phyloP scores from a whole-genome alignment of 2,797 vertebrate species.

The Bryconaethiops microstoma region DNA sequence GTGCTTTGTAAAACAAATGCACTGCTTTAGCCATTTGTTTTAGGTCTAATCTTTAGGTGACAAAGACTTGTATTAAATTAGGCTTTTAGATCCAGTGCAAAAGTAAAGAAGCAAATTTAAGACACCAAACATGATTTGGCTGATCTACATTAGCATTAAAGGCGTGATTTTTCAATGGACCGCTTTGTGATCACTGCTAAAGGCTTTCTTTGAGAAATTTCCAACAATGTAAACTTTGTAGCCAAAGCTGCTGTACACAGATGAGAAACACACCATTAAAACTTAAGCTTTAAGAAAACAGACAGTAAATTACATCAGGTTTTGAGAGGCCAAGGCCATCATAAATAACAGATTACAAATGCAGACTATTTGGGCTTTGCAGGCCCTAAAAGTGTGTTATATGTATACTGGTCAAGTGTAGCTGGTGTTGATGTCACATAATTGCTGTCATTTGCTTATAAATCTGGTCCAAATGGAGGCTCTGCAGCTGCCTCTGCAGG shows the following conservation, averaged over 20 bases:
- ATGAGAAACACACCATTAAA: background rate
- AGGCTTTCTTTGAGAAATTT: background rate
- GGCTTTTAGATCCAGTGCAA: too few relatives aligned
- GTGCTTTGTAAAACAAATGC: background rate
- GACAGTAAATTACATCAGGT: background rate
- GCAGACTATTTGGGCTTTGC: background rate
- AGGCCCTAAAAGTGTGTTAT: conserved; percentile 22
- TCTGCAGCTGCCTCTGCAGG: conserved; percentile 35
- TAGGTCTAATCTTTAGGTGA: background rate
- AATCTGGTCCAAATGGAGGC: conserved; percentile 36
- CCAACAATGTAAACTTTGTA: background rate
- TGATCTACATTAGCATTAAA: too few relatives aligned
- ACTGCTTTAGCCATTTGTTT: background rate
- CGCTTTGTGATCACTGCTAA: background rate
- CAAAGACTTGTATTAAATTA: too few relatives aligned
- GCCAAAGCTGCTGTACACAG: background rate
- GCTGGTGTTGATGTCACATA: conserved; percentile 38
- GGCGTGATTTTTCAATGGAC: too few relatives aligned
- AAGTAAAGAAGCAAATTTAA: too few relatives aligned
- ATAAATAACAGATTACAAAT: background rate
- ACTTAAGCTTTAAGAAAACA: background rate
- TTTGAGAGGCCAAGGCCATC: background rate
- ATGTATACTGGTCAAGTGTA: conserved; percentile 20
- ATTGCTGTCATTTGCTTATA: conserved; percentile 53
- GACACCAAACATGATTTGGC: too few relatives aligned